Evolutionary conservation across 2,797 vertebrate genomes (phyloP).

Genomic region (Phataginus tetradactyla): DNA sequence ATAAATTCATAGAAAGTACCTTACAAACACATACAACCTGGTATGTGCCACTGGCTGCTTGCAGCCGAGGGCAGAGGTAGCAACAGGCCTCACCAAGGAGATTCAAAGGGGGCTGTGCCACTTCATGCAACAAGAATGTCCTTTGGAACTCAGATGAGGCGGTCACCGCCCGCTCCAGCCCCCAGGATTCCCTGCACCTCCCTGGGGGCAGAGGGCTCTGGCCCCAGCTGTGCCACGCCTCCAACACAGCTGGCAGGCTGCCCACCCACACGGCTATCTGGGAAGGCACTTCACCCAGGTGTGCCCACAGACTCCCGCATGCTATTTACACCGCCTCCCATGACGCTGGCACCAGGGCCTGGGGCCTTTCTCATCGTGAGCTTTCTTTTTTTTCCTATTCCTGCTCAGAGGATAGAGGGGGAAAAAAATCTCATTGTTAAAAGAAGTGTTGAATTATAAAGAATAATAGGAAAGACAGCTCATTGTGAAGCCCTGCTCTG

Average conservation of each 20-base stretch:
- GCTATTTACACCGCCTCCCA: neutral
- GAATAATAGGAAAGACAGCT: conserved; percentile 41
- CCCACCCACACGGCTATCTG: neutral
- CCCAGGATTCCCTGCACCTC: accelerated
- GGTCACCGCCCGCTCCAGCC: neutral
- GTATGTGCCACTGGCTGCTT: neutral
- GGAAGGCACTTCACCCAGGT: neutral
- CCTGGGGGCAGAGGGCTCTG: neutral
- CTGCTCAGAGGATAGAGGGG: conserved; percentile 15
- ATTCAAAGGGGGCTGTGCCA: neutral
- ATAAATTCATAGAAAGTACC: neutral
- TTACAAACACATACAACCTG: neutral
- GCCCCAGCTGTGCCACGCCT: neutral
- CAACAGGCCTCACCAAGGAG: neutral
- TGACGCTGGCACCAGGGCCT: neutral
- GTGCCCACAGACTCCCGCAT: neutral
- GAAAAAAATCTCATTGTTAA: conserved; percentile 34
- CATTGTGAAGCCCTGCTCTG: conserved; percentile 14
- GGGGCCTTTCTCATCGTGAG: neutral
- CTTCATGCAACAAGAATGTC: accelerated
- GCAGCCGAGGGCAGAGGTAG: neutral
- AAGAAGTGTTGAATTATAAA: conserved; percentile 39
- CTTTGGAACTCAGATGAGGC: neutral
- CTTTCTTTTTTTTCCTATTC: neutral
- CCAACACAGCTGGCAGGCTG: neutral